Base-by-base conservation (phyloP, 2,113 vertebrate species). In the Leptobrachium leishanense region DNA sequence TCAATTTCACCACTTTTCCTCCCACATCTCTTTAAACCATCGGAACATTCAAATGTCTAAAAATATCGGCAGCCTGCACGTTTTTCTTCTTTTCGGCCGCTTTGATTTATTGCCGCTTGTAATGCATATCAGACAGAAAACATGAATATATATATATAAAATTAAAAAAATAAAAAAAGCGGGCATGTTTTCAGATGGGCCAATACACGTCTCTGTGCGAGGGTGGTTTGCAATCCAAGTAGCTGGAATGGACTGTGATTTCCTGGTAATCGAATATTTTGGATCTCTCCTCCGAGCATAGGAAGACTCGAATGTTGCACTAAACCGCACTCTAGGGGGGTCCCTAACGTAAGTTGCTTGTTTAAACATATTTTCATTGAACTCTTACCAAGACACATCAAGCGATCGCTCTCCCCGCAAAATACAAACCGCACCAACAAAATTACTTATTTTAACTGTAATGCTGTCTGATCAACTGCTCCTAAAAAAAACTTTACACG, bases 401-500 rank as follows among this genome's bases (percentile, higher is more conserved):
- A 66, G 9, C 41, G 20, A 5, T 40, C 75, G 68, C 43, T 43
- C 46, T 50, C 46, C 46, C 46, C 46, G 41, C 10, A 40, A 69
- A 59, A 59, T 39, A 57, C 53, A 65, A 50, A 50, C 46, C 63
- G 9, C 40, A n/a, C 63, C 53, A 76, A 54, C 75, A 76, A 76
- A 31, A 41, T 68, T 40, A 46, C 66, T 62, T 59, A 59, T 59
- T 1, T 59, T 15, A 70, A 20, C 2, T 67, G 77, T 73, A 72
- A 73, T 55, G 66, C 77, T 55, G 43, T 79, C 63, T 73, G 55
- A 73, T 79, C 46, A 59, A 68, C 59, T 81, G 13, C 43, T 53
- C 20, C 63, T 69, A 64, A 62, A 68, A 81, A 46, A 10, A 44
- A 81, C 79, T 70, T 81, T 72, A 75, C 79, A 62, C 69, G 53